Percentiles rank a stretch among this genome's conserved stretches.
phyloP scores from a whole-genome alignment of 37 sponge, comb jelly and placozoan genomes.

The Beroe ovata region DNA sequence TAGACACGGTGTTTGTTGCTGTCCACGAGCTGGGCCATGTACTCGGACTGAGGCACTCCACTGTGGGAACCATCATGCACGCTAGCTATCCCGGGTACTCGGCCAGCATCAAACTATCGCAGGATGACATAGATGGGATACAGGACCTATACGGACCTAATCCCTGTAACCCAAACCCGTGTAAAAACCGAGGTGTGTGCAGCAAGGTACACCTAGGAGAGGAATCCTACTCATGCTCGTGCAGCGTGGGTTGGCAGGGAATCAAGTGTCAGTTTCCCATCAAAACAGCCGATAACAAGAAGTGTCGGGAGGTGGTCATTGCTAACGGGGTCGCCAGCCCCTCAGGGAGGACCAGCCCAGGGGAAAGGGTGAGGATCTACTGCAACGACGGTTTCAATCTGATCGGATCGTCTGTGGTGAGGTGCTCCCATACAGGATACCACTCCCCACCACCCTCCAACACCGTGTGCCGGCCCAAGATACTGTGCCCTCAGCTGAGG shows the following conservation, averaged over 20 bases:
- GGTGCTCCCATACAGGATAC: neutral
- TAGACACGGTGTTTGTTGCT: slow-evolving; percentile 48
- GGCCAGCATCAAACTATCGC: neutral
- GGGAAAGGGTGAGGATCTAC: neutral
- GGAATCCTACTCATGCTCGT: neutral
- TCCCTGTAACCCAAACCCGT: slow-evolving; percentile 1
- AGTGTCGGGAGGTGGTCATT: neutral
- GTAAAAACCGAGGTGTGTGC: slow-evolving; percentile 2
- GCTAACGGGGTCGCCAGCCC: slow-evolving; percentile 14
- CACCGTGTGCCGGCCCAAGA: neutral
- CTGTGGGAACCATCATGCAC: neutral
- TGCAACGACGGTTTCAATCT: slow-evolving; percentile 8
- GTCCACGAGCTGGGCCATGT: slow-evolving; percentile 22
- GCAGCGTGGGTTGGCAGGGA: neutral
- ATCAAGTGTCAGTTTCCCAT: neutral
- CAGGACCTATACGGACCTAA: slow-evolving; percentile 23
- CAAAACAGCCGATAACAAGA: neutral
- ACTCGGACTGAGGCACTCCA: slow-evolving; percentile 37
- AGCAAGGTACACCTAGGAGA: neutral
- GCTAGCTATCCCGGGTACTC: slow-evolving; percentile 30
- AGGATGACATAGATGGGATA: slow-evolving; percentile 36
- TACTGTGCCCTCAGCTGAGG: neutral
- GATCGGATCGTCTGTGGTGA: neutral
- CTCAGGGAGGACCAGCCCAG: neutral
- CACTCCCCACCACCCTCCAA: neutral